These are phyloP conservation scores for Falco berigora DNA, from an alignment of 2,797 vertebrate species.

Conservation along the genomic window DNA sequence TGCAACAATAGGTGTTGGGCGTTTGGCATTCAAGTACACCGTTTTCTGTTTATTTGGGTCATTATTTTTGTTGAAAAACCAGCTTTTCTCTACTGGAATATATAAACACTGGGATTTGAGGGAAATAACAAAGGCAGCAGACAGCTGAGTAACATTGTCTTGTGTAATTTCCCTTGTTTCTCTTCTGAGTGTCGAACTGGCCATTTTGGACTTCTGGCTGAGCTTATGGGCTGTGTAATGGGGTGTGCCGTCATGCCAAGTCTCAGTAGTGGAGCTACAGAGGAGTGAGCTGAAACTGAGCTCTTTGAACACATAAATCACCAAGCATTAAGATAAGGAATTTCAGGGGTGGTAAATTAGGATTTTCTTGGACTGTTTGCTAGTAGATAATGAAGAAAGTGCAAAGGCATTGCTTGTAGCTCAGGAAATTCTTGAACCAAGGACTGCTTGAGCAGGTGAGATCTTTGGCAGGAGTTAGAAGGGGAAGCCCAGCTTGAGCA, in stretches of 20 bases:
- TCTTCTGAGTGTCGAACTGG: not conserved
- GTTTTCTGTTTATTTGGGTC: not conserved
- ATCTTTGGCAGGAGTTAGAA: not conserved
- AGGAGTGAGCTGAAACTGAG: not conserved
- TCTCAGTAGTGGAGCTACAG: not conserved
- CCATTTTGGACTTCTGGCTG: not conserved
- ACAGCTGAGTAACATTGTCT: not conserved
- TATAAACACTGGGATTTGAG: not conserved
- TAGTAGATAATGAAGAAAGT: not conserved
- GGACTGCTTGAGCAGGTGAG: not conserved
- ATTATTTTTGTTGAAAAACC: not conserved
- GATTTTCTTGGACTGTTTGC: not conserved
- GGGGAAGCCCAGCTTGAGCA: not conserved
- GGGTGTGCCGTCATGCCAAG: not conserved
- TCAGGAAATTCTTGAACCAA: not conserved
- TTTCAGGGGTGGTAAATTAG: not conserved
- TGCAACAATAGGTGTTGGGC: not conserved
- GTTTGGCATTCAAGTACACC: not conserved
- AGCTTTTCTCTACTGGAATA: not conserved
- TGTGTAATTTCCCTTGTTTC: not conserved
- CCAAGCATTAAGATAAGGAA: not conserved
- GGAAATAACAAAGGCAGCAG: conserved; percentile 1
- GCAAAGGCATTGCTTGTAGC: not conserved
- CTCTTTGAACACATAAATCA: not conserved
- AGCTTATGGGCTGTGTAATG: not conserved